Evolutionary conservation across 1,140 invertebrate genomes (phyloP).

Genomic region (Drosophila cardini): DNA sequence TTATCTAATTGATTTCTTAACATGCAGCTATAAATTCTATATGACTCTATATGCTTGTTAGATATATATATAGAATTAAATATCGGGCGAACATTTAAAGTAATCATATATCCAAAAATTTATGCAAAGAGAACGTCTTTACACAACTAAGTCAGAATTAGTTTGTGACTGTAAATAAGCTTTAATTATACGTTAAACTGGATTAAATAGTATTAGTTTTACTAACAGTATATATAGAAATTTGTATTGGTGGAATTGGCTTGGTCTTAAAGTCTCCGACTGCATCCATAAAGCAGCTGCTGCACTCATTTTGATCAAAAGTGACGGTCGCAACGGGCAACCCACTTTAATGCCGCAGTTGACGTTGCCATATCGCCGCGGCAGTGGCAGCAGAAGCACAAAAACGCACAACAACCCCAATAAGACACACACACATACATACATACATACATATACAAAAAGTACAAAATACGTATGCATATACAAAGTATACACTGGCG

Average conservation of each 20-base stretch:
- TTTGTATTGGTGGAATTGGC: slow-evolving; percentile 6
- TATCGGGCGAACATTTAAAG: too few relatives aligned
- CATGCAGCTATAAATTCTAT: too few relatives aligned
- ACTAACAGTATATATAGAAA: neutral
- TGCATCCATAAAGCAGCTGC: slow-evolving; percentile 33
- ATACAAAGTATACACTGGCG: slow-evolving; percentile 8
- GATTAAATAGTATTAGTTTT: neutral
- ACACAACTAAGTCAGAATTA: too few relatives aligned
- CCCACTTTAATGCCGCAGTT: slow-evolving; percentile 56
- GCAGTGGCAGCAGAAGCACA: slow-evolving; percentile 26
- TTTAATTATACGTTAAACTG: neutral
- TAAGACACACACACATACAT: slow-evolving; percentile 43
- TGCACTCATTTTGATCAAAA: slow-evolving; percentile 57
- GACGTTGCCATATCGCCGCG: slow-evolving; percentile 1
- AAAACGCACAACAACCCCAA: slow-evolving; percentile 50
- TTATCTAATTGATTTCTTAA: too few relatives aligned
- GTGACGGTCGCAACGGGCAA: slow-evolving; percentile 57
- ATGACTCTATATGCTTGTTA: too few relatives aligned
- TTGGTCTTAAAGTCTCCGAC: slow-evolving; percentile 43
- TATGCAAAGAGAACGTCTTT: too few relatives aligned
- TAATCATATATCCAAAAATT: too few relatives aligned
- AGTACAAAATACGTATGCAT: slow-evolving; percentile 1
- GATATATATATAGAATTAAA: too few relatives aligned
- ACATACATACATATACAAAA: slow-evolving; percentile 17
- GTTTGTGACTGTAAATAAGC: too few relatives aligned